These are phyloP conservation scores for Syngnathoides biaculeatus DNA, from an alignment of 2,113 vertebrate species.

Conservation along the genomic window DNA sequence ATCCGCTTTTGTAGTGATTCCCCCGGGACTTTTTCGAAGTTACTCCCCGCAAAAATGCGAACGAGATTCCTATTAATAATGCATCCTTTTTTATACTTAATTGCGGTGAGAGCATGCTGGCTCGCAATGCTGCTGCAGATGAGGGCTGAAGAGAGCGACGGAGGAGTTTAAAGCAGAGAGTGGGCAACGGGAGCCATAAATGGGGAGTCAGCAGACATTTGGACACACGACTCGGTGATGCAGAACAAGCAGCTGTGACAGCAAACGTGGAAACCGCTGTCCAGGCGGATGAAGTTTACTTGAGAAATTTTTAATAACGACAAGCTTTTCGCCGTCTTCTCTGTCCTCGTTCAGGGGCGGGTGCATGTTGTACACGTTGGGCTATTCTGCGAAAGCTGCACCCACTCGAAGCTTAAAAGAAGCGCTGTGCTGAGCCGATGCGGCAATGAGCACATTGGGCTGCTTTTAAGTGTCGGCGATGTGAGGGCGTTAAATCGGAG, in stretches of 20 bases:
- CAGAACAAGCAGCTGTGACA: conserved; percentile 34
- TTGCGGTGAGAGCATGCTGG: neutral
- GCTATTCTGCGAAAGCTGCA: neutral
- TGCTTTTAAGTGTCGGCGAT: conserved; percentile 41
- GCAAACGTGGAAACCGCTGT: conserved; percentile 30
- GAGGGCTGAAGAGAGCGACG: conserved; percentile 7
- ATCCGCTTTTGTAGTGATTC: neutral
- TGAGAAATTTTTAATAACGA: conserved; percentile 11
- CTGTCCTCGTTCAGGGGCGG: neutral
- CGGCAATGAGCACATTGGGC: neutral
- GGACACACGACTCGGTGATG: conserved; percentile 35
- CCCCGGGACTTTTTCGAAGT: neutral
- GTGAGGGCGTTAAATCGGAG: conserved; percentile 48
- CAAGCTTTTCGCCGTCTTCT: neutral
- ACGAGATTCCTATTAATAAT: neutral
- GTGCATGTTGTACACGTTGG: neutral
- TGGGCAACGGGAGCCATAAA: conserved; percentile 30
- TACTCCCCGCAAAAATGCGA: too few species aligned
- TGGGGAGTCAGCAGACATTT: conserved; percentile 57
- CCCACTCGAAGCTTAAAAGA: neutral
- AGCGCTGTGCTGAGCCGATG: conserved; percentile 4
- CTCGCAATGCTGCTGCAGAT: neutral
- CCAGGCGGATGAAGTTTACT: conserved; percentile 8
- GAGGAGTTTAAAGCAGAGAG: conserved; percentile 29
- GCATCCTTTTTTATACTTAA: neutral